Conservation (phyloP, 2,888 invertebrate species). For the Elmis aenea region DNA sequence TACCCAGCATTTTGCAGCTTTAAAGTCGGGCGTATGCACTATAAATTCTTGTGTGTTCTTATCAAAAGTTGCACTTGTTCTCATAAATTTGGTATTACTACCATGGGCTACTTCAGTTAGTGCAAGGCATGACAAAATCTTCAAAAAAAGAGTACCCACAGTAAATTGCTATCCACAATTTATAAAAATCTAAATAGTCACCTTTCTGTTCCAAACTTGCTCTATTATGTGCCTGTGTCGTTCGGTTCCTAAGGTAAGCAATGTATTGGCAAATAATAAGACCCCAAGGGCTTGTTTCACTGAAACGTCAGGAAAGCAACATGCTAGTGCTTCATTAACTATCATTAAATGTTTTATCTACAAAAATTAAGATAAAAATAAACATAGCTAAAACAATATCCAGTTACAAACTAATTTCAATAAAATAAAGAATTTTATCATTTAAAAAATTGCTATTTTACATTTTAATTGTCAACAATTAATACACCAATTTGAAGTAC, state of each 20-base stretch:
- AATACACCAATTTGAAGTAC: too few relatives aligned
- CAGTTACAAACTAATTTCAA: too few relatives aligned
- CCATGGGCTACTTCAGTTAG: slow-evolving; percentile 94
- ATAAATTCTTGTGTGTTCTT: slow-evolving; percentile 71
- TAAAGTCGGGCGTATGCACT: slow-evolving; percentile 87
- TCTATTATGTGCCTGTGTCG: slow-evolving; percentile 65
- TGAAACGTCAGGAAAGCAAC: slow-evolving; percentile 66
- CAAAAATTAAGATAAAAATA: too few relatives aligned
- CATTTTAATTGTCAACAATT: too few relatives aligned
- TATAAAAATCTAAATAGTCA: slow-evolving; percentile 34
- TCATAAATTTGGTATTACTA: slow-evolving; percentile 86
- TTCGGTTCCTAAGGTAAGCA: slow-evolving; percentile 71
- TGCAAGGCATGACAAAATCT: slow-evolving; percentile 78
- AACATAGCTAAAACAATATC: too few relatives aligned
- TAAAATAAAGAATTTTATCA: too few relatives aligned
- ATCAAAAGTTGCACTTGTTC: slow-evolving; percentile 87
- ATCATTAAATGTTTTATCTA: slow-evolving; percentile 72
- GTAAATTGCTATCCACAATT: background rate
- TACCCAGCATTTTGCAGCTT: slow-evolving; percentile 95
- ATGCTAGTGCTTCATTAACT: slow-evolving; percentile 69
- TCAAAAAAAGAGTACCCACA: slow-evolving; percentile 18
- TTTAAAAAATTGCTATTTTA: too few relatives aligned
- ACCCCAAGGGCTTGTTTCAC: slow-evolving; percentile 75
- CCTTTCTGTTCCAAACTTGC: slow-evolving; percentile 67
- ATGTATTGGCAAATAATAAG: slow-evolving; percentile 68